Evolutionary conservation across 2,888 invertebrate species (phyloP), one percentile per base, ranked within the genome.

Genomic region (Leptinotarsa haldemani): DNA sequence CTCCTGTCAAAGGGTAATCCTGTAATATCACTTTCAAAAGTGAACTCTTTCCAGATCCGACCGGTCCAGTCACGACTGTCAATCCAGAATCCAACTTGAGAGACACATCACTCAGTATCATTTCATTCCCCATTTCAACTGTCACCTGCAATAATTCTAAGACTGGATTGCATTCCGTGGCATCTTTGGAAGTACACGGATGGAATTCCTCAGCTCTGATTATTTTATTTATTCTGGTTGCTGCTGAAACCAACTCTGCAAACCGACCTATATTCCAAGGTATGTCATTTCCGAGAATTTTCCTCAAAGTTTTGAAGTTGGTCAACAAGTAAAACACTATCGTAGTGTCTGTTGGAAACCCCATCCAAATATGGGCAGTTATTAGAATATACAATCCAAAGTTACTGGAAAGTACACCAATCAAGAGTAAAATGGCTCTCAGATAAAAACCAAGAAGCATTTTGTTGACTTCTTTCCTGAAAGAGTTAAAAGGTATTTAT

Each of bases 221-320:
- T 71, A 88, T 92, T 85, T 85, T 90, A 88, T 90, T 90, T 40
- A 96, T 88, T 73, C 96, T 90, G 74, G 90, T 90, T 73, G 94
- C 90, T 3, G 94, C 93, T 68, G 96, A 94, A 30, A 90, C 87
- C 0, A 93, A 92, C 88, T 97, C 96, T 0, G 95, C 94, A 61
- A 93, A 90, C 88, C 93, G 93, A 1, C 94, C 92, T 78, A 96
- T 92, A 68, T 93, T 94, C 88, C 94, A 93, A 0, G 97, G 97
- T 81, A 97, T 94, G 87, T 95, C 95, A 15, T 96, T 93, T 97
- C 94, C n/a, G 94, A 93, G 94, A 18, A 95, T 93, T 81, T 94
- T 93, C 46, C 96, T 90, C 75, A 72, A 78, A 61, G 70, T 82
- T 70, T 50, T 67, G 63, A 75, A 80, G 53, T 70, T 81, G 71